Evolutionary conservation across 2,113 vertebrate species (phyloP).

Genomic region (Caretta caretta): DNA sequence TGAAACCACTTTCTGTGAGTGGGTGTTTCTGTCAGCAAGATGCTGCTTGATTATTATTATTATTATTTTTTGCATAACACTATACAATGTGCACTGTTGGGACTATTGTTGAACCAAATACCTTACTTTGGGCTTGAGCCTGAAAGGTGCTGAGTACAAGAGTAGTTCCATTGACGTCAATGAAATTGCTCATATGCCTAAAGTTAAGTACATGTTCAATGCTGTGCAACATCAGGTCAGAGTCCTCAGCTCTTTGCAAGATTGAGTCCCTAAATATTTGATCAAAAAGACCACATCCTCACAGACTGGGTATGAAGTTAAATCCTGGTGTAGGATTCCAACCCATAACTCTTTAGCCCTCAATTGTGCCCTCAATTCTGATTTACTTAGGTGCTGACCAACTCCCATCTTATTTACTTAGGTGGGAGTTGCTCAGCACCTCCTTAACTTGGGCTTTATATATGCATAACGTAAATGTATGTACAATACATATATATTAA

Average conservation of each 20-base stretch:
- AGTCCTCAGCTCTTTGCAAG: neutral
- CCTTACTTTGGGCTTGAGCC: neutral
- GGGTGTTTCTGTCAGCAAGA: neutral
- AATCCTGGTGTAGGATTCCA: neutral
- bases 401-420: neutral
- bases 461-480: neutral
- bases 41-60: neutral
- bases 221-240: neutral
- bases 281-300: neutral
- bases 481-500: neutral
- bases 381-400: neutral
- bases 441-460: neutral
- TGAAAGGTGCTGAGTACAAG: neutral
- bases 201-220: neutral
- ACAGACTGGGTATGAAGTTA: neutral
- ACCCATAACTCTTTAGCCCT: neutral
- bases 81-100: neutral
- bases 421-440: neutral
- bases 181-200: neutral
- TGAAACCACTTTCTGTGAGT: neutral
- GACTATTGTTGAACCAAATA: neutral
- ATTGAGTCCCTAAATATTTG: neutral
- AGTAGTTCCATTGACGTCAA: neutral
- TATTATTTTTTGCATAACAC: neutral
- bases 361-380: accelerated